Conservation (phyloP, 2,797 vertebrate genomes). For the Anisognathus igniventris region DNA sequence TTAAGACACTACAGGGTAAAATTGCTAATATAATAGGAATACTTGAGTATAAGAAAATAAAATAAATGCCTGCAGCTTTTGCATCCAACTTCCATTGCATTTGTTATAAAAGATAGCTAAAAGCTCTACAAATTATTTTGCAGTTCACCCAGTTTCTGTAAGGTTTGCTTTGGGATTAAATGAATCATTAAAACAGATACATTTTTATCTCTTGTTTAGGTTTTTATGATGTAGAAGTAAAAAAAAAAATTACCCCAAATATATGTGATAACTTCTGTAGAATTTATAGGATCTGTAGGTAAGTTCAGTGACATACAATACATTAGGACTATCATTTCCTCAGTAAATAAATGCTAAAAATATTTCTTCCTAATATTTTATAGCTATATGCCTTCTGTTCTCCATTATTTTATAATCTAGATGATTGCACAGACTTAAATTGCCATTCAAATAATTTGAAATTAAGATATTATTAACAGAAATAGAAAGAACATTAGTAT, state of each 20-base stretch:
- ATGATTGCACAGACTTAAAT: not conserved
- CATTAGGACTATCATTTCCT: not conserved
- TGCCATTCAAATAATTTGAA: not conserved
- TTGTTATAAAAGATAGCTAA: conserved; percentile 16
- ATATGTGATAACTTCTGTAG: not conserved
- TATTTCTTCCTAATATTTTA: conserved; percentile 43
- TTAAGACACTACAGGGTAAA: not conserved
- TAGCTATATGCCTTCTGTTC: not conserved
- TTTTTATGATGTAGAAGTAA: not conserved
- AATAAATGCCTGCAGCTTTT: not conserved
- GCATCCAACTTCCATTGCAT: not conserved
- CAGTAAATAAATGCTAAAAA: not conserved
- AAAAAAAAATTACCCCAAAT: not conserved
- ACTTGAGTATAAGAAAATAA: not conserved
- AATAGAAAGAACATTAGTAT: not conserved
- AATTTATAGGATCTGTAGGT: not conserved
- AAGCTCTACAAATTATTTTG: conserved; percentile 1
- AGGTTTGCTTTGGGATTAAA: conserved; percentile 7
- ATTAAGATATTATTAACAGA: not conserved
- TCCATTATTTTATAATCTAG: not conserved
- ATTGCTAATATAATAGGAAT: not conserved
- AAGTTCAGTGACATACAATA: not conserved
- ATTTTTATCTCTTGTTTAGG: conserved; percentile 21
- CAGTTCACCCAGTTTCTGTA: not conserved
- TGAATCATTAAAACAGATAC: conserved; percentile 6